phyloP scores from a whole-genome alignment of 2,888 invertebrate genomes.

The Drepana falcataria region DNA sequence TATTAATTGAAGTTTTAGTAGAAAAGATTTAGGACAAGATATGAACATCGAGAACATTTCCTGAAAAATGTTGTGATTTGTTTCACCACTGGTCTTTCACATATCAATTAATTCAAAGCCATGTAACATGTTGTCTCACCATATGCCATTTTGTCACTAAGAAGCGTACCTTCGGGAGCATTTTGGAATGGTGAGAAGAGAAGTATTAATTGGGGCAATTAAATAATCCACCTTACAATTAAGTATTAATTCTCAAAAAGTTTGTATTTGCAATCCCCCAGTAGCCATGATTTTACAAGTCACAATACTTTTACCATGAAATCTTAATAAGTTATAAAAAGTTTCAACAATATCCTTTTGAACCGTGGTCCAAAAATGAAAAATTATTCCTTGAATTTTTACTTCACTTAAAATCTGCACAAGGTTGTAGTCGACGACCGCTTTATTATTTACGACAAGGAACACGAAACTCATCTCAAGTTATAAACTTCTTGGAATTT shows the following conservation, averaged over 20 bases:
- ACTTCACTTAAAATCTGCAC: constrained; percentile 76
- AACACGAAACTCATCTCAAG: constrained; percentile 79
- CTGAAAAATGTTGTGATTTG: too few relatives aligned
- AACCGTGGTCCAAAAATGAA: constrained; percentile 56
- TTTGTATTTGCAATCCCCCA: constrained; percentile 11
- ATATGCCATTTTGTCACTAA: too few relatives aligned
- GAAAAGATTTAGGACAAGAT: too few relatives aligned
- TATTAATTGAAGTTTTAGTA: too few relatives aligned
- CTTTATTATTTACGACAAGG: constrained; percentile 79
- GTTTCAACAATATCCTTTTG: constrained; percentile 55
- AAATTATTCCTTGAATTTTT: constrained; percentile 70
- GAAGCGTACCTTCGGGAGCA: too few relatives aligned
- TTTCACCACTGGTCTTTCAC: too few relatives aligned
- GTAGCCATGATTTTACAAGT: constrained; percentile 23
- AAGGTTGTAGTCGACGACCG: constrained; percentile 75
- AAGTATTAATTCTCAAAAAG: constrained; percentile 4
- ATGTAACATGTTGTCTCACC: too few relatives aligned
- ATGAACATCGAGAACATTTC: too few relatives aligned
- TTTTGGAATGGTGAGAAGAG: too few relatives aligned
- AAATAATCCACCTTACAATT: too few relatives aligned
- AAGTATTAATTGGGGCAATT: too few relatives aligned
- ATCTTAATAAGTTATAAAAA: constrained; percentile 56
- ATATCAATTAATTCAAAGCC: too few relatives aligned
- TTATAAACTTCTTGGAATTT: constrained; percentile 80
- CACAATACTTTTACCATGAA: constrained; percentile 40